Base-by-base conservation (phyloP, 1,140 invertebrate genomes). In the Heliconius eleuchia region DNA sequence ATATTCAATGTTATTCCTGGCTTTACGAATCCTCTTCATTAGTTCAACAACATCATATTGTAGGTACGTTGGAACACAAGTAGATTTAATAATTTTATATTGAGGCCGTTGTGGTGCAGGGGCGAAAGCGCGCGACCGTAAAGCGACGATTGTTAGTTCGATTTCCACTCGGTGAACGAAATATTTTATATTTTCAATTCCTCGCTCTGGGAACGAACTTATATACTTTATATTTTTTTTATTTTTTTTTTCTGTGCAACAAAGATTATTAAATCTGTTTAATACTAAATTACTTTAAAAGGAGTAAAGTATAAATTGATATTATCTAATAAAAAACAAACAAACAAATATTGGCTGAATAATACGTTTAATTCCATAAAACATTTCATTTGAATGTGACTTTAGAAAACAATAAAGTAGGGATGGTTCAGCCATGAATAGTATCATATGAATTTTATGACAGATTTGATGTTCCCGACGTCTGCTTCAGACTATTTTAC, bases 381-480 rank as follows among this genome's bases (percentile, higher is more conserved):
- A 30, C 27, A 18, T 66, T 66, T 27, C 3, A 66, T 66, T 66
- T 30, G 23, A 6, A 66, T 30, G 60, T 66, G 18, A 8, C 27
- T 66, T 66, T 16, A 30, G 27, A 30, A 30, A 30, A 66, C 60
- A 66, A 66, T 66, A 66, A 66, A 66, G 60, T 66, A 66, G 13
- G 60, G 60, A 66, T 16, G 60, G 13, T 30, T 30, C 60, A 66
- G 60, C 27, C 4, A 18, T 66, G 60, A 66, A 66, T 30, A 66
- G 60, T 27, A 27, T 66, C 60, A 66, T 66, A 30, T 66, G 27
- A 30, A 66, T 66, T 66, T 66, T 66, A 66, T 66, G 60, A 30
- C 60, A 66, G 9, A 9, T 66, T 66, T 66, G 23, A 66, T 66
- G 60, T 66, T 27, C n/a, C 60, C 13, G 27, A 30, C 60, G 23